A percentile compares a stretch with the other conserved stretches of the same genome.
These are phyloP conservation scores for Heliconius erato DNA, from an alignment of 2,888 invertebrate species.

Conservation along the genomic window DNA sequence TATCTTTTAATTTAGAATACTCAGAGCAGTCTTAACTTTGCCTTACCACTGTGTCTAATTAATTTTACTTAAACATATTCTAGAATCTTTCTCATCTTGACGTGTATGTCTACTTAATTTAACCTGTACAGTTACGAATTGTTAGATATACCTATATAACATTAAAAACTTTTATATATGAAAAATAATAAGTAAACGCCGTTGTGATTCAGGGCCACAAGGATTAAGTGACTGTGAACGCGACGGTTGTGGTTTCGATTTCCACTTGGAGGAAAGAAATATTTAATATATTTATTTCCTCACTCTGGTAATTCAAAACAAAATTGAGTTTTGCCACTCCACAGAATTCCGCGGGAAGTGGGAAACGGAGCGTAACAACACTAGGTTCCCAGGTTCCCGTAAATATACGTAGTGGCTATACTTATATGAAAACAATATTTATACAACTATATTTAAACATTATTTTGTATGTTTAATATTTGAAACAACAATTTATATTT, in stretches of 20 bases:
- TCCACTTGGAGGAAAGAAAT: too few relatives aligned
- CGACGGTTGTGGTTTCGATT: too few relatives aligned
- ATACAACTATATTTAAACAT: neutral
- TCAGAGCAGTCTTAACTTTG: neutral
- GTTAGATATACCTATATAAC: neutral
- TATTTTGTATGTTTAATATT: neutral
- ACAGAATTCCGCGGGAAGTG: too few relatives aligned
- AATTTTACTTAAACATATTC: constrained; percentile 3
- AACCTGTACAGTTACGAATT: neutral
- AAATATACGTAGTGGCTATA: neutral
- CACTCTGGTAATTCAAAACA: too few relatives aligned
- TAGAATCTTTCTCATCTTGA: neutral
- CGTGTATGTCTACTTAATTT: neutral
- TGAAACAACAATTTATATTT: neutral
- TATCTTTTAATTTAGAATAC: constrained; percentile 6
- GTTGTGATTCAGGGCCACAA: too few relatives aligned
- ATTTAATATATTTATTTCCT: too few relatives aligned
- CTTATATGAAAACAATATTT: neutral
- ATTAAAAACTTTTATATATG: too few relatives aligned
- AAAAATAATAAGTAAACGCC: too few relatives aligned
- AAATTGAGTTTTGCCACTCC: too few relatives aligned
- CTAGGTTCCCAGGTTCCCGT: too few relatives aligned
- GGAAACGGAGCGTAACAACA: too few relatives aligned
- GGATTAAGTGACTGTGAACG: too few relatives aligned
- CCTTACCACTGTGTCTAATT: neutral